A percentile compares a stretch with the other conserved stretches of the same genome.
Conservation (phyloP, 2,797 vertebrate species). For the Decapterus maruadsi region DNA sequence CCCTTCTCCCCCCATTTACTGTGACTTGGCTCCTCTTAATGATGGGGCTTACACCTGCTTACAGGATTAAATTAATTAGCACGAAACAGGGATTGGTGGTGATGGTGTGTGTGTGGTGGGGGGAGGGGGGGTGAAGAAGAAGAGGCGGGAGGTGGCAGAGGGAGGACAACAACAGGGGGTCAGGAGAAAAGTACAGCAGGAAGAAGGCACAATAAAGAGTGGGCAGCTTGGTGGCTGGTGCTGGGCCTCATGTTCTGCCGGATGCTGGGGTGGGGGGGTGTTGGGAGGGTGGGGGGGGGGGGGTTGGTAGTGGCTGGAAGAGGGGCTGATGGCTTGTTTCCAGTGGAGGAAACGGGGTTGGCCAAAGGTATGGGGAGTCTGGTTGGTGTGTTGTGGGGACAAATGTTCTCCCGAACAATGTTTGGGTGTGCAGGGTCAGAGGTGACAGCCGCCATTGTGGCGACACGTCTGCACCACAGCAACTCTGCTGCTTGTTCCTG, state of each 20-base stretch:
- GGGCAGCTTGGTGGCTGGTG: slow-evolving; percentile 53
- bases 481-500: slow-evolving; percentile 28
- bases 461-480: slow-evolving; percentile 25
- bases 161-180: slow-evolving; percentile 68
- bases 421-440: slow-evolving; percentile 75
- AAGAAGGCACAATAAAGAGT: slow-evolving; percentile 70
- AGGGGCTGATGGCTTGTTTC: slow-evolving; percentile 70
- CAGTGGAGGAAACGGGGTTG: slow-evolving; percentile 69
- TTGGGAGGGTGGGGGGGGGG: not conserved
- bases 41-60: slow-evolving; percentile 90
- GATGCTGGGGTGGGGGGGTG: slow-evolving; percentile 39
- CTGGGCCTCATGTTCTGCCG: slow-evolving; percentile 61
- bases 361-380: slow-evolving; percentile 49
- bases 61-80: slow-evolving; percentile 92
- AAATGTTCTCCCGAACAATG: slow-evolving; percentile 58
- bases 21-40: slow-evolving; percentile 84
- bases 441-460: slow-evolving; percentile 64
- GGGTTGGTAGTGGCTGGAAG: slow-evolving; percentile 34
- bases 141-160: slow-evolving; percentile 41
- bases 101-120: too few species aligned
- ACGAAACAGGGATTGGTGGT: slow-evolving; percentile 80
- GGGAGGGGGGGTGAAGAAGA: slow-evolving; percentile 50
- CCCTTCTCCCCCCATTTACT: slow-evolving; percentile 74
- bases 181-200: slow-evolving; percentile 71
- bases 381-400: slow-evolving; percentile 44